Conservation (phyloP, 92 coral and sea anemone species). For the Micromussa lordhowensis region DNA sequence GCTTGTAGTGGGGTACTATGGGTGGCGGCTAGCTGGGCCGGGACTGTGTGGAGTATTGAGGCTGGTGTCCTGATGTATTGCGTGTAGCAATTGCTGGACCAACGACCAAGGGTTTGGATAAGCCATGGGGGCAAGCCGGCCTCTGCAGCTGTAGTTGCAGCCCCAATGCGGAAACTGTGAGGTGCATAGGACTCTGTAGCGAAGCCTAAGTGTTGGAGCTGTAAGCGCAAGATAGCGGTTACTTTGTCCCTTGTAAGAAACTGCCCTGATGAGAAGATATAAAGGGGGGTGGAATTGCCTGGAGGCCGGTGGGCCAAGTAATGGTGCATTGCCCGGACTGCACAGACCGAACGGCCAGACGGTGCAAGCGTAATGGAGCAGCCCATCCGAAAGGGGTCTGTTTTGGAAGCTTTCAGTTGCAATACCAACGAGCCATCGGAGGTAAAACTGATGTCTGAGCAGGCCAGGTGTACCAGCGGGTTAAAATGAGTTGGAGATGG, state of each 20-base stretch:
- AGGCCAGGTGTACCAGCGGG: slow-evolving; percentile 7
- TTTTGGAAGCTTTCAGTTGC: not conserved
- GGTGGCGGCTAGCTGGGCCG: not conserved
- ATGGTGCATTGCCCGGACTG: not conserved
- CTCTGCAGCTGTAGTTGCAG: slow-evolving; percentile 1
- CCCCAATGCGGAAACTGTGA: slow-evolving; percentile 14
- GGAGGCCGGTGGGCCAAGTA: not conserved
- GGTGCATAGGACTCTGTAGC: no score
- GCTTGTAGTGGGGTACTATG: not conserved
- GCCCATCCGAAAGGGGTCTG: not conserved
- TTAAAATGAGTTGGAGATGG: not conserved
- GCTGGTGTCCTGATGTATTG: slow-evolving; percentile 12
- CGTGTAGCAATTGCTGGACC: not conserved
- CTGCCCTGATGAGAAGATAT: not conserved
- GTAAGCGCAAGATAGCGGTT: not conserved
- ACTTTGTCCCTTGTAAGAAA: not conserved
- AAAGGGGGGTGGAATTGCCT: not conserved
- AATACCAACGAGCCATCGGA: not conserved
- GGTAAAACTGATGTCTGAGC: not conserved
- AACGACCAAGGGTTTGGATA: not conserved
- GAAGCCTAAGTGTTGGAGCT: no score
- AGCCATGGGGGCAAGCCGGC: not conserved
- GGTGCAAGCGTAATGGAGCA: no score
- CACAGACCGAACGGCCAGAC: not conserved
- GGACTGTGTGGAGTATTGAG: not conserved